Conservation (phyloP, 2,797 vertebrate species). For the Parotocinclus haroldoi region DNA sequence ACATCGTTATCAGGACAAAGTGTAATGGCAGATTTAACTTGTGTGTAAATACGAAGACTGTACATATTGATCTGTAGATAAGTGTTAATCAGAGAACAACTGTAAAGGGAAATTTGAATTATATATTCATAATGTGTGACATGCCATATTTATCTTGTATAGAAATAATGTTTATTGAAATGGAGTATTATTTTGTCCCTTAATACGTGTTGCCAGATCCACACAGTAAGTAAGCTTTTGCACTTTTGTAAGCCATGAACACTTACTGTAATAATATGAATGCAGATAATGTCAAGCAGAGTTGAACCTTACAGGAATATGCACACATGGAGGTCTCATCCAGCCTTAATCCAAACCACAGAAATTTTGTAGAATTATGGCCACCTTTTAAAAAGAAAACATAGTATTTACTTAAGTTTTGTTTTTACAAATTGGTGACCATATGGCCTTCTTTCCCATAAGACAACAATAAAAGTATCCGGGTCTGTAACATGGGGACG, state of each 20-base stretch:
- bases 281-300: constrained; percentile 26
- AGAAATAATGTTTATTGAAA: constrained; percentile 67
- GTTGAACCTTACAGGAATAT: constrained; percentile 22
- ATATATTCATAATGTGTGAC: constrained; percentile 74
- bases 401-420: background rate
- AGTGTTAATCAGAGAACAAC: constrained; percentile 66
- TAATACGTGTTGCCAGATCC: constrained; percentile 66
- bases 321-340: constrained; percentile 21
- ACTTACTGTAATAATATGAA: constrained; percentile 52
- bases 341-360: constrained; percentile 33
- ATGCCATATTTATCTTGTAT: constrained; percentile 74
- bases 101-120: constrained; percentile 74
- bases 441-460: background rate
- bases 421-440: constrained; percentile 1
- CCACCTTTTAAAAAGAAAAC: too few species aligned
- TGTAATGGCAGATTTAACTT: constrained; percentile 59
- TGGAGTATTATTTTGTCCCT: constrained; percentile 72
- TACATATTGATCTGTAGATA: constrained; percentile 77
- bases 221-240: constrained; percentile 56
- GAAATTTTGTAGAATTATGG: too few species aligned
- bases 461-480: background rate
- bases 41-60: constrained; percentile 73
- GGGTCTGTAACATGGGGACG: too few species aligned
- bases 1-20: constrained; percentile 62
- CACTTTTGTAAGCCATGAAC: constrained; percentile 62